Evolutionary conservation across 1,140 invertebrate genomes (phyloP).

Genomic region (Meloidogyne floridensis): DNA sequence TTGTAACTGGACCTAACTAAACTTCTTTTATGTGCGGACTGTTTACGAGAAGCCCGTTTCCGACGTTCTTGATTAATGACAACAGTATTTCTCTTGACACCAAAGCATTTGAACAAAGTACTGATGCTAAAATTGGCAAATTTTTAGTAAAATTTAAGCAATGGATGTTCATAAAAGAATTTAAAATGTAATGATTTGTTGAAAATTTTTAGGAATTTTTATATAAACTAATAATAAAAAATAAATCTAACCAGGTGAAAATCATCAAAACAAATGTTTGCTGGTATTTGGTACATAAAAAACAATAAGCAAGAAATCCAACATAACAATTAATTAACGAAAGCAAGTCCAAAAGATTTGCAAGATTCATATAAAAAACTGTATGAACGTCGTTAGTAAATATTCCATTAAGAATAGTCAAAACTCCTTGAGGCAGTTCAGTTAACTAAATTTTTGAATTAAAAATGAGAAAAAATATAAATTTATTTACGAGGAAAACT

Average conservation of each 20-base stretch:
- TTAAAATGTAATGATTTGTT: too few relatives aligned
- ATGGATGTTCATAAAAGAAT: too few relatives aligned
- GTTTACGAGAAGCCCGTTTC: background rate
- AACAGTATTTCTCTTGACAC: background rate
- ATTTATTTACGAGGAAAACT: slow-evolving; percentile 47
- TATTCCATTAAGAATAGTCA: slow-evolving; percentile 56
- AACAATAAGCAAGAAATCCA: slow-evolving; percentile 55
- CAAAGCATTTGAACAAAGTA: background rate
- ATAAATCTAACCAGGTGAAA: slow-evolving; percentile 36
- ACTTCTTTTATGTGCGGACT: background rate
- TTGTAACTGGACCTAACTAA: background rate
- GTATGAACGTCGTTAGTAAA: slow-evolving; percentile 60
- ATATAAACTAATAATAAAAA: too few relatives aligned
- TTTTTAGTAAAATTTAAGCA: too few relatives aligned
- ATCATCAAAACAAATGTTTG: slow-evolving; percentile 57
- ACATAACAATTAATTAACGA: slow-evolving; percentile 62
- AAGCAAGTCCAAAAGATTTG: slow-evolving; percentile 53
- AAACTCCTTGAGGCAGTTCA: slow-evolving; percentile 56
- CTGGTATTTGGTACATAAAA: slow-evolving; percentile 56
- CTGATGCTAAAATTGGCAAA: background rate
- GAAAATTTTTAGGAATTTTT: too few relatives aligned
- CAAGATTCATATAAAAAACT: slow-evolving; percentile 54
- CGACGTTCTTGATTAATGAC: background rate
- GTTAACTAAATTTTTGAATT: slow-evolving; percentile 45
- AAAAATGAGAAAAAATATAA: background rate